These are phyloP conservation scores for Paramuricea clavata DNA, from an alignment of 92 coral and sea anemone genomes.

Conservation along the genomic window DNA sequence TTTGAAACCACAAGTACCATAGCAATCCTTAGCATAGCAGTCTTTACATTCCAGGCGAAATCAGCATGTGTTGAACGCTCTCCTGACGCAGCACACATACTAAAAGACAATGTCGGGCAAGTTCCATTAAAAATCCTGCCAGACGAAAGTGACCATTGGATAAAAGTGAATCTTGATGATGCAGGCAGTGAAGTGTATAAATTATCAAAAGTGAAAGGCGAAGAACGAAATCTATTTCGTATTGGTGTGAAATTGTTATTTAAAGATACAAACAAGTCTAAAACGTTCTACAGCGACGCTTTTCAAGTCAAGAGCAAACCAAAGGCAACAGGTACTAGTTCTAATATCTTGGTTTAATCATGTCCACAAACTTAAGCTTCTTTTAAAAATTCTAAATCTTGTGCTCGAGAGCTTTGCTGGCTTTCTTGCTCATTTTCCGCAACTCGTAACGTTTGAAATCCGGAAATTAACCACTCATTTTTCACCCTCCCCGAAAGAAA, in stretches of 20 bases:
- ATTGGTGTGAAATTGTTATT: constrained; percentile 78
- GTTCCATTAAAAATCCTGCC: constrained; percentile 79
- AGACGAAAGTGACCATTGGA: constrained; percentile 66
- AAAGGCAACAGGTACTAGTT: constrained; percentile 36
- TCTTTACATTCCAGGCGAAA: constrained; percentile 68
- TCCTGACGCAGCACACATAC: constrained; percentile 93
- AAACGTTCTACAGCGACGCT: constrained; percentile 75
- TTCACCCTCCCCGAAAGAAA: too few species aligned
- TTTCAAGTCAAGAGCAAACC: constrained; percentile 94
- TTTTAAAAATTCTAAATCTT: too few species aligned
- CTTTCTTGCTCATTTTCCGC: too few species aligned
- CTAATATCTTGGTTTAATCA: too few species aligned
- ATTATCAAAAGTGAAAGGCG: constrained; percentile 96
- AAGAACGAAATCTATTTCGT: constrained; percentile 91
- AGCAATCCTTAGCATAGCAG: too few species aligned
- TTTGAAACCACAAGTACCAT: too few species aligned
- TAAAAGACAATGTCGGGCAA: constrained; percentile 89
- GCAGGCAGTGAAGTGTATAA: constrained; percentile 94
- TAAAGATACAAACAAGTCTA: constrained; percentile 70
- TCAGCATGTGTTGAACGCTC: constrained; percentile 88
- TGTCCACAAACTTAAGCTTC: too few species aligned
- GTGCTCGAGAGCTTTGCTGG: too few species aligned
- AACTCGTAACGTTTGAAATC: too few species aligned
- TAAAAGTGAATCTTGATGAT: constrained; percentile 74
- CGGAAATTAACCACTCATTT: too few species aligned